Evolutionary conservation across 2,888 invertebrate species (phyloP), one percentile per base, ranked within the genome.

Genomic region (Drosophila nr. medialis): DNA sequence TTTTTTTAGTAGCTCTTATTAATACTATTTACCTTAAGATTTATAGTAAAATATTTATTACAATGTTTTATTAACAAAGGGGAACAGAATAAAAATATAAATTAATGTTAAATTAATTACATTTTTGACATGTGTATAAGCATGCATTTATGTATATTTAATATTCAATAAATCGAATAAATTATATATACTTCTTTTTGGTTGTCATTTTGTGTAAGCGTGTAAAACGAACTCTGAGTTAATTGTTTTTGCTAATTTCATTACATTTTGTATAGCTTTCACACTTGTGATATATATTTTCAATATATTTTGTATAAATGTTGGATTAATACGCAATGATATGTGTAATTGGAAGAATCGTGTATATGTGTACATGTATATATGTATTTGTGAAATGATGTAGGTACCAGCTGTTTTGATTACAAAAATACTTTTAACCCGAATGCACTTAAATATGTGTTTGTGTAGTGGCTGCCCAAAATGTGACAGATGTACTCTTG

Each of bases 261-360:
- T 66, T 64, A 69, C 49, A 51, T 54, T 58, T 59, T 70, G 11
- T 65, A 51, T 61, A 63, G 61, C 40, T 76, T 61, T 54, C 21
- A 63, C 68, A 45, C 69, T 48, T 51, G 45, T 50, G 32, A 64
- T 69, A 71, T 80, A 65, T 53, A 49, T 51, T 36, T 75, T 59
- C 45, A 70, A 77, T 81, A 63, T 78, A 71, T 58, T 75, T 68
- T 80, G 58, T 77, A 64, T 68, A 80, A 75, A 56, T 64, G 56
- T 68, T 72, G 69, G 59, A 69, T 81, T 72, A 72, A 86, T 81
- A 78, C 73, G 86, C 77, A 74, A 74, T 89, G 90, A 89, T 89
- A 89, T 90, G 90, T 87, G 90, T 83, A 73, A 66, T 72, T 88
- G 90, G 90, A 87, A 87, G 87, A 86, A 66, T 83, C 49, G 67